Conservation (phyloP, 2,797 vertebrate species). For the Diglossa cyanea region DNA sequence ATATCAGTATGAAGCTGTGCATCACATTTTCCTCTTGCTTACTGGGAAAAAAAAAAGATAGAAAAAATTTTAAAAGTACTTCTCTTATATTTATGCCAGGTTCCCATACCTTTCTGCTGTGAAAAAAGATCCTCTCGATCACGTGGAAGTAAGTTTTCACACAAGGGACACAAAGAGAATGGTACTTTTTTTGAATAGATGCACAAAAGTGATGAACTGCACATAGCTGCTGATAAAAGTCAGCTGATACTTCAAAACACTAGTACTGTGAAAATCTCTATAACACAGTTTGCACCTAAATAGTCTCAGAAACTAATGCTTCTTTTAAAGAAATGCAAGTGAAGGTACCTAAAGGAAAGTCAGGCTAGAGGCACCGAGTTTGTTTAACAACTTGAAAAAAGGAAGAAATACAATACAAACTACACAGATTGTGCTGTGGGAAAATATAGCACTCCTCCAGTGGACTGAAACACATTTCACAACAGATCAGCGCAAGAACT, state of each 20-base stretch:
- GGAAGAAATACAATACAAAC: not conserved
- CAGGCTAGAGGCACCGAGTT: not conserved
- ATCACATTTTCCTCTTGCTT: not conserved
- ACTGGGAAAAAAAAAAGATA: fast-evolving
- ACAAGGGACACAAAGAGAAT: not conserved
- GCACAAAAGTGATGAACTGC: not conserved
- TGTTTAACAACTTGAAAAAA: not conserved
- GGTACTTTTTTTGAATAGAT: not conserved
- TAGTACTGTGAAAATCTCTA: not conserved
- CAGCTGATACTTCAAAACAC: not conserved
- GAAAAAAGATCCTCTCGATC: not conserved
- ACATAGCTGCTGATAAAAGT: not conserved
- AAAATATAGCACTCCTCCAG: not conserved
- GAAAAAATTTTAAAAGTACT: not conserved
- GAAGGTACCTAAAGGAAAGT: not conserved
- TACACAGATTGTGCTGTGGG: not conserved
- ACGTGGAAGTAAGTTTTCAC: not conserved
- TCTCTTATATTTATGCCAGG: not conserved
- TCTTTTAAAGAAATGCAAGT: not conserved
- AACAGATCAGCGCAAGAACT: not conserved
- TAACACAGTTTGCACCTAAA: not conserved
- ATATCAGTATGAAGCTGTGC: not conserved
- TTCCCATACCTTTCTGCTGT: not conserved
- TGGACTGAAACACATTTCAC: not conserved
- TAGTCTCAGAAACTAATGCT: not conserved